Evolutionary conservation across 92 coral and sea anemone species (phyloP).

Genomic region (Heliopora coerulea): DNA sequence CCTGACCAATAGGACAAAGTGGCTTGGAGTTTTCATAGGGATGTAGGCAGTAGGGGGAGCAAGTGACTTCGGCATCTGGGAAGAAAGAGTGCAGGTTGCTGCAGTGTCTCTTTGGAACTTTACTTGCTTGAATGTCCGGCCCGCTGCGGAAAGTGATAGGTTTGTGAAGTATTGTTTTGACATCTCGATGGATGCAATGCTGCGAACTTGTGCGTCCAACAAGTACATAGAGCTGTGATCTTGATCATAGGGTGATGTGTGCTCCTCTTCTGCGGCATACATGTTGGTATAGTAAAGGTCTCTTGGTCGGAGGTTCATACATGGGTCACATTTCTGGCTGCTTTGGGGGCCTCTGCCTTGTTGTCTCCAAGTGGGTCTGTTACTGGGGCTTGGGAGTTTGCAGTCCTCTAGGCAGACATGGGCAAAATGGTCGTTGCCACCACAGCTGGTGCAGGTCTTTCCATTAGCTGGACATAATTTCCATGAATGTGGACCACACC

Average conservation of each 20-base stretch:
- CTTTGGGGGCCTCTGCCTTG: too few species aligned
- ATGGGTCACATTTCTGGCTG: too few species aligned
- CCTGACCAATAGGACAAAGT: conserved; percentile 48
- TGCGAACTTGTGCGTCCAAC: too few species aligned
- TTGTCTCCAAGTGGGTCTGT: too few species aligned
- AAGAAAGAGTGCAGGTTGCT: conserved; percentile 58
- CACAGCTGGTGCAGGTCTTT: conserved; percentile 30
- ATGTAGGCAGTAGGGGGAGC: conserved; percentile 38
- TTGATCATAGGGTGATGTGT: too few species aligned
- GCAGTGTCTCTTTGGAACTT: conserved; percentile 62
- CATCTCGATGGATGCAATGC: too few species aligned
- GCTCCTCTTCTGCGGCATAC: too few species aligned
- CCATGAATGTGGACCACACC: conserved; percentile 41
- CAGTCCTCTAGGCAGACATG: conserved; percentile 39
- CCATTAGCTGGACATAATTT: conserved; percentile 48
- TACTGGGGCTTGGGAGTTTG: too few species aligned
- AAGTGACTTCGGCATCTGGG: conserved; percentile 16
- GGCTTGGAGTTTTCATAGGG: conserved; percentile 57
- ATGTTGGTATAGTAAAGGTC: too few species aligned
- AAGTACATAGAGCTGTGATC: too few species aligned
- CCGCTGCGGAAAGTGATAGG: conserved; percentile 54
- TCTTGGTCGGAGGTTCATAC: too few species aligned
- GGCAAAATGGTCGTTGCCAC: conserved; percentile 53
- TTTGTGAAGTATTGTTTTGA: conserved; percentile 49
- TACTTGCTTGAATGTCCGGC: conserved; percentile 40